A percentile compares a stretch with the other conserved stretches of the same genome.
Evolutionary conservation across 2,888 invertebrate species (phyloP).

Genomic region (Pammene fasciana): DNA sequence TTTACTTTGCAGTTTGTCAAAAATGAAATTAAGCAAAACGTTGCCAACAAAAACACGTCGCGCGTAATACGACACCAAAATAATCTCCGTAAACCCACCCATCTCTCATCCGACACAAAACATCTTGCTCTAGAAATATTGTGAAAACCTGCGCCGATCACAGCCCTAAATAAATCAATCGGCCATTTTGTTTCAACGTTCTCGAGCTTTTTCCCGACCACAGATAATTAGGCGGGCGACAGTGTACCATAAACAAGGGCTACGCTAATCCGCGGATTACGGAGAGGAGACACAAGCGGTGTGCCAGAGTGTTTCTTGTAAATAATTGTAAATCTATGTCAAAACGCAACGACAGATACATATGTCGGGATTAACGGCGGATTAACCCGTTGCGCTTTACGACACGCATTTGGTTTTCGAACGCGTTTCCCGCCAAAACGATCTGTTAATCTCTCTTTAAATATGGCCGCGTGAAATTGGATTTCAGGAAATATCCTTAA

Average conservation of each 20-base stretch:
- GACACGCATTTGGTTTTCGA: conserved; percentile 64
- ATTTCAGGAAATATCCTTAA: conserved; percentile 66
- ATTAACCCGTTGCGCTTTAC: conserved; percentile 81
- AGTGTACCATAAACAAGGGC: conserved; percentile 74
- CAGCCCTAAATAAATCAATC: conserved; percentile 69
- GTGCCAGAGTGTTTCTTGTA: conserved; percentile 70
- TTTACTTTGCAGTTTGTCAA: conserved; percentile 27
- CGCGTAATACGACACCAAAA: conserved; percentile 58
- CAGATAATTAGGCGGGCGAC: conserved; percentile 74
- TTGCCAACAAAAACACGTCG: conserved; percentile 75
- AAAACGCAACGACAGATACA: conserved; percentile 80
- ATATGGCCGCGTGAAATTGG: conserved; percentile 64
- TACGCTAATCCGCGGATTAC: conserved; percentile 75
- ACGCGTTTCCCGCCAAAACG: conserved; percentile 74
- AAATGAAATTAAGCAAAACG: conserved; percentile 45
- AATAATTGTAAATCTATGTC: conserved; percentile 84
- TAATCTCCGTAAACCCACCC: conserved; percentile 67
- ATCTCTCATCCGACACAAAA: conserved; percentile 76
- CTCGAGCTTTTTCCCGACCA: conserved; percentile 71
- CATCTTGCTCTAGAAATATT: conserved; percentile 78
- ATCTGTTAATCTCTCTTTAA: conserved; percentile 71
- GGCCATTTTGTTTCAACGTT: conserved; percentile 70
- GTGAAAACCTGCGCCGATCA: conserved; percentile 67
- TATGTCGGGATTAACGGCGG: conserved; percentile 78
- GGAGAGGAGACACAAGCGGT: conserved; percentile 73